A percentile compares a stretch with the other conserved stretches of the same genome.
Evolutionary conservation across 2,797 vertebrate genomes (phyloP).

Genomic region (Glossophaga mutica): DNA sequence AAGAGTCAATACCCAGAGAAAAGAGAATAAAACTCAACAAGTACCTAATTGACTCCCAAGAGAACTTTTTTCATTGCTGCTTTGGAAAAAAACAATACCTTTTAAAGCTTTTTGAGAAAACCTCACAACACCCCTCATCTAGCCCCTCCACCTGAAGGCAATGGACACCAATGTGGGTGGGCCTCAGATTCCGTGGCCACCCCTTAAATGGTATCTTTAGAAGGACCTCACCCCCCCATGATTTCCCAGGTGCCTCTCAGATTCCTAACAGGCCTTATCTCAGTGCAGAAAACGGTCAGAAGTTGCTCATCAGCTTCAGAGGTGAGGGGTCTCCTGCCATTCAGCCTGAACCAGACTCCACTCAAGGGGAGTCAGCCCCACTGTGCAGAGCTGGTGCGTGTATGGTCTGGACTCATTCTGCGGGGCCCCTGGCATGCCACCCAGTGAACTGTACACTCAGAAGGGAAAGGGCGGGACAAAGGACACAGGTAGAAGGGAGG

Average conservation of each 20-base stretch:
- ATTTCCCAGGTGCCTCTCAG: neutral
- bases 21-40: neutral
- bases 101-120: neutral
- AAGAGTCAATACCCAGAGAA: neutral
- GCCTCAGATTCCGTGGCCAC: neutral
- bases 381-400: fast-evolving
- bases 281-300: neutral
- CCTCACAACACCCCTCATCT: neutral
- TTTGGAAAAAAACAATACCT: neutral
- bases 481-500: neutral
- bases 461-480: neutral
- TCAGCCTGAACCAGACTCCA: neutral
- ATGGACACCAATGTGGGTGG: fast-evolving
- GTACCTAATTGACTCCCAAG: neutral
- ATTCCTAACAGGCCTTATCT: neutral
- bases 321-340: neutral
- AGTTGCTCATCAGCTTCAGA: neutral
- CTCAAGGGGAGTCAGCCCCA: neutral
- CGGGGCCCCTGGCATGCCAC: fast-evolving
- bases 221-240: neutral
- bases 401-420: neutral
- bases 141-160: neutral
- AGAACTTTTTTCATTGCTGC: neutral
- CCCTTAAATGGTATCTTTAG: neutral
- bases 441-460: neutral